Evolutionary conservation across 1,140 invertebrate genomes (phyloP), one percentile per base, ranked within the genome.

Genomic region (Tribolium madens): DNA sequence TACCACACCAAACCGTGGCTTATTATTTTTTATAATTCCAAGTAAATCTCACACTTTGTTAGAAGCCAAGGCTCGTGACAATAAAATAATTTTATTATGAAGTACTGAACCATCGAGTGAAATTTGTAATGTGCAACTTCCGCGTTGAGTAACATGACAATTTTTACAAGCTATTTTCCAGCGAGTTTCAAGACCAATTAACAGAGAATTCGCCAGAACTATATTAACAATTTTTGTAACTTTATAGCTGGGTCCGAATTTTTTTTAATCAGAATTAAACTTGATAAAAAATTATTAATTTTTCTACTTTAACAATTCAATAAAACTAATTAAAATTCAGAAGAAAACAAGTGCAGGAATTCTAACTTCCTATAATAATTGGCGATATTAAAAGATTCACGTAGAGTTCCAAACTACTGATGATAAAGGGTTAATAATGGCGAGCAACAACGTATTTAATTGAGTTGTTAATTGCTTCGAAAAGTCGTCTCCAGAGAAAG

Each of bases 401-500:
- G 57, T 64, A 13, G 57, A 64, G 57, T 64, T 64, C 26, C n/a
- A 64, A 64, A 64, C 57, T 64, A 64, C 57, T 64, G 57, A 10
- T 64, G 57, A 26, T 33, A 64, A 64, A 64, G 57, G 57, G 26
- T 64, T 64, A 64, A 36, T 64, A 33, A 64, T 64, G 26, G 57
- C 57, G 57, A 64, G 26, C 57, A 26, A 26, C 26, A 64, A 33
- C 70, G 70, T 52, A 48, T 50, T 72, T 72, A 72, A 72, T 72
- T 72, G 70, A 72, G 70, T 50, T 50, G 70, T 72, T 72, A 72
- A 72, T 72, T 72, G 42, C 42, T 47, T 71, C 47, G 26, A 47
- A 69, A 71, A 71, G 42, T 48, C 26, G 70, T 48, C 70, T 52
- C 6, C 26, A 52, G 42, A 52, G 70, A 36, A 50, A 17, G 68